Evolutionary conservation across 2,888 invertebrate species (phyloP).

Genomic region (Apodemia duryi): DNA sequence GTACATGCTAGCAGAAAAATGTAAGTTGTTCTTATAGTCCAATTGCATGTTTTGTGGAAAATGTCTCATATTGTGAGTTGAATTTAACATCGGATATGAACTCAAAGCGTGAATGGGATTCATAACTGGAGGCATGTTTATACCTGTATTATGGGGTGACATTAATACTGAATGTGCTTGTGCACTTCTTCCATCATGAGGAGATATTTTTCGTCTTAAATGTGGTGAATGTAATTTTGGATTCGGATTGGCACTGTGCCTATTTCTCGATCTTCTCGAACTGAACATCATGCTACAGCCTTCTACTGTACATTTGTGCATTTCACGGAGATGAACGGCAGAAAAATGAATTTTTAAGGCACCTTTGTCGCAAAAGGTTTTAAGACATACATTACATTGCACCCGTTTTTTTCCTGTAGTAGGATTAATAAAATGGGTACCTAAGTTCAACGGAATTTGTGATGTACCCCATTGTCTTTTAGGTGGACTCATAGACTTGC

Average conservation of each 20-base stretch:
- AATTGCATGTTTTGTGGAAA: constrained; percentile 68
- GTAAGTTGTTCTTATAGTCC: constrained; percentile 71
- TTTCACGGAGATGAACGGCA: constrained; percentile 98
- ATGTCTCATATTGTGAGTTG: constrained; percentile 82
- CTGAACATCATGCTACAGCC: constrained; percentile 99
- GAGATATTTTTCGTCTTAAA: constrained; percentile 94
- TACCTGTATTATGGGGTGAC: constrained; percentile 83
- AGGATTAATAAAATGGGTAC: constrained; percentile 94
- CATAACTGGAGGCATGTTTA: constrained; percentile 82
- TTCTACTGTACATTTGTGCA: constrained; percentile 99
- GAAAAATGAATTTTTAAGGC: constrained; percentile 99
- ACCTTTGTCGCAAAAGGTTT: constrained; percentile 99
- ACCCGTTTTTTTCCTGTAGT: constrained; percentile 97
- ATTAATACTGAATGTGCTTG: constrained; percentile 90
- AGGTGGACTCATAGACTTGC: constrained; percentile 85
- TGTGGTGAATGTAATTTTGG: constrained; percentile 98
- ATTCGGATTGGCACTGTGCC: constrained; percentile 98
- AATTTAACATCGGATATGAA: constrained; percentile 87
- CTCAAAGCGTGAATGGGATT: constrained; percentile 88
- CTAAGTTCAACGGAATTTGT: constrained; percentile 87
- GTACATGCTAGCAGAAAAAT: constrained; percentile 51
- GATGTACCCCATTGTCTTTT: constrained; percentile 90
- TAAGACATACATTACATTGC: constrained; percentile 98
- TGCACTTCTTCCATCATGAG: constrained; percentile 94
- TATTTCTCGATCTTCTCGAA: constrained; percentile 95